Evolutionary conservation across 2,888 invertebrate genomes (phyloP).

Genomic region (Limnephilus marmoratus): DNA sequence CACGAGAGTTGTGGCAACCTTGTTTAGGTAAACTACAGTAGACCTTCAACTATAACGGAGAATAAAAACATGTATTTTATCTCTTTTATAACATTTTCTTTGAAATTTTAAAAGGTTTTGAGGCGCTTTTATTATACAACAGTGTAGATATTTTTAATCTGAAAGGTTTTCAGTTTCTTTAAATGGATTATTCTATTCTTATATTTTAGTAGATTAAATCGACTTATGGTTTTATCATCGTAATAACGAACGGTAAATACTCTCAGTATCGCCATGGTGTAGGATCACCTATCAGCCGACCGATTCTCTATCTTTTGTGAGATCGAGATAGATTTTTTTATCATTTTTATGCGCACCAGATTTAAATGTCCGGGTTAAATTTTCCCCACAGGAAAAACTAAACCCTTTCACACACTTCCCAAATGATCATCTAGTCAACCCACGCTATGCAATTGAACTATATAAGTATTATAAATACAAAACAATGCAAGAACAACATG

Average conservation of each 20-base stretch:
- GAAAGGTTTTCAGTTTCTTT: neutral
- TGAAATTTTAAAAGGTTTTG: neutral
- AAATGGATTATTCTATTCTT: neutral
- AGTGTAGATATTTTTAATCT: neutral
- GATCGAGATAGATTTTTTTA: too few relatives aligned
- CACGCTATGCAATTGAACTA: too few relatives aligned
- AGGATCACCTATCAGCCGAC: too few relatives aligned
- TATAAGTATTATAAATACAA: too few relatives aligned
- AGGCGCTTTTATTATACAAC: neutral
- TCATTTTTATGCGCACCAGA: too few relatives aligned
- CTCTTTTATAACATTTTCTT: neutral
- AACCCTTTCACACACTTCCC: too few relatives aligned
- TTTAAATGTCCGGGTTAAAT: too few relatives aligned
- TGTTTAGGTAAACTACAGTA: neutral
- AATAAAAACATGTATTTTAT: neutral
- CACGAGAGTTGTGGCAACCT: neutral
- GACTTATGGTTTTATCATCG: neutral
- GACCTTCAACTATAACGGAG: neutral
- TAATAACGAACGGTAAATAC: neutral
- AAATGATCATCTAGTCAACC: too few relatives aligned
- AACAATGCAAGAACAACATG: too few relatives aligned
- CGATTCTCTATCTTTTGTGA: too few relatives aligned
- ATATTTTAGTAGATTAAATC: neutral
- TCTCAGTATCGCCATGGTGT: neutral
- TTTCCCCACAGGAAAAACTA: too few relatives aligned